Evolutionary conservation across 1,140 invertebrate genomes (phyloP), one percentile per base, ranked within the genome.

Genomic region (Microplitis demolitor): DNA sequence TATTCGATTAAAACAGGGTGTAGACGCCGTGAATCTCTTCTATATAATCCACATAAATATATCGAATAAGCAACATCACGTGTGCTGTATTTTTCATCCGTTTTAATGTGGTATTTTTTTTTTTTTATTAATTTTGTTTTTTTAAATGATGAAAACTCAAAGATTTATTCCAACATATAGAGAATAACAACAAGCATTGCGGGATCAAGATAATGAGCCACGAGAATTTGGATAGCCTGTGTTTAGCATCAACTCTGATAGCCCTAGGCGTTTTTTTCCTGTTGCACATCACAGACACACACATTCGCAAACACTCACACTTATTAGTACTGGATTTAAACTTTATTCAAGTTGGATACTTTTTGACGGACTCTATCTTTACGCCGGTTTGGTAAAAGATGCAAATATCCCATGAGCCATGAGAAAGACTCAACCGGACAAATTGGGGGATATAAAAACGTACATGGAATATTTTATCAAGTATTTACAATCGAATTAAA

Each of bases 171-270:
- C 6, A 45, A 45, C 39, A 45, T 45, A 45, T 11, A 9, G 39
- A 11, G 39, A 45, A 45, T 45, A 45, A 39, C 4, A 39, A 39
- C 8, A 39, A 45, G 72, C 66, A 74, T 66, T 58, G 50, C 53
- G 45, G 39, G 74, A 63, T 67, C 16, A 74, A 68, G 74, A 72
- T 69, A 75, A 81, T 79, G 73, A 79, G 78, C 77, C 77, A 78
- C 77, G 72, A 79, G 77, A 78, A 77, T 77, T 77, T 67, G 76
- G 77, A 80, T 82, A 86, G 82, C 84, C 84, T 85, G 82, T 85
- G 77, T 85, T 86, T 85, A 86, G 78, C 76, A 82, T 71, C 75
- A 74, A 60, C 74, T 66, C 76, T 76, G 77, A 45, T 45, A 3
- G 39, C 39, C 75, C 63, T 74, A n/a, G 34, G 64, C 6, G 45